Base-by-base conservation (phyloP, 37 sponge, comb jelly and placozoan species). In the Spongia lamella region DNA sequence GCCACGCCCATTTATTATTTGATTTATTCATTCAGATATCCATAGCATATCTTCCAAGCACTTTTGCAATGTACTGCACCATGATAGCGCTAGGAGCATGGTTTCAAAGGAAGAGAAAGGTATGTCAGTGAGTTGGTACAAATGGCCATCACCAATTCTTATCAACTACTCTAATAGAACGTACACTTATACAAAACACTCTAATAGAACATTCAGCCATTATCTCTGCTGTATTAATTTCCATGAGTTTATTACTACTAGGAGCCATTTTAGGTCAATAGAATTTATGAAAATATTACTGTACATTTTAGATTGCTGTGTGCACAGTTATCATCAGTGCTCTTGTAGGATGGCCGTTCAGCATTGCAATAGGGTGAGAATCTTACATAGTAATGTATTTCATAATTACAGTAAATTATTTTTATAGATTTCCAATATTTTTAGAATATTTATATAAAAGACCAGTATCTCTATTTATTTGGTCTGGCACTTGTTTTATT, bases 341-440 rank as follows among this genome's bases (percentile, higher is more conserved):
- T 52, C 49, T 94, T 13, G 61, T 94, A 40, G 99, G 95, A 1
- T 98, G 99, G 99, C 99, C 99, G 17, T 98, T 98, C 82, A 83
- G 81, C 76, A 91, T 86, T 62, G 90, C 79, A 29, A 43, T 98
- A 9, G 99, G 99, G 94, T 94, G 56, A 77, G 87, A 51, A n/a
- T 25, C 19, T 43, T n/a, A n/a, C n/a, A n/a, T n/a, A n/a, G 51
- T 27, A 27, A 4, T 9, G 7, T 31, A 19, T 24, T 63, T 53
- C 53, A 7, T 2, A 43, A 13, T 9, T 43, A n/a, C n/a, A n/a
- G 7, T 43, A 9, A 43, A 13, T 43, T 43, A 43, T 43, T 9
- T 43, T 43, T 13, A 43, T 43, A 43, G 47, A 9, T 43, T 43
- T 13, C 47, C 47, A 43, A 43, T 43, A 43, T 43, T 43, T 70